Conservation (phyloP, 2,113 vertebrate species). For the Rhineura floridana region DNA sequence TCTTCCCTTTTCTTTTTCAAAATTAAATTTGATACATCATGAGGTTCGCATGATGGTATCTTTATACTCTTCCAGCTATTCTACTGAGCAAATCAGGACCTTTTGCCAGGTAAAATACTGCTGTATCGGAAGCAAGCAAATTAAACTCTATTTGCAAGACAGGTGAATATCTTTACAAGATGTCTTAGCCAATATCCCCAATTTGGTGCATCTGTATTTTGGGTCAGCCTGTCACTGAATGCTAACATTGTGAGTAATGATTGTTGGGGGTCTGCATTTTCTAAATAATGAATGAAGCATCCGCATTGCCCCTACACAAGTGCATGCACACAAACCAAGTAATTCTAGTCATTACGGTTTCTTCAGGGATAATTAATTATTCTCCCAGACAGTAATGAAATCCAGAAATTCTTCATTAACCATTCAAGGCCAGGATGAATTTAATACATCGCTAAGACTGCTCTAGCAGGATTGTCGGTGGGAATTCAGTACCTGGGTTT, state of each 20-base stretch:
- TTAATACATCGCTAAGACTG: background rate
- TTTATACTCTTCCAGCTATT: background rate
- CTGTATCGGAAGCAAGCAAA: background rate
- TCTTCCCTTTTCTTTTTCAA: background rate
- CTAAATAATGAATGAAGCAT: background rate
- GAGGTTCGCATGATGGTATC: background rate
- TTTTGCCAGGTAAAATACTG: background rate
- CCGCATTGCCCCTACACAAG: rapidly evolving
- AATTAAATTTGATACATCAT: constrained; percentile 28
- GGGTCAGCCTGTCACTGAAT: background rate
- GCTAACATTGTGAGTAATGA: background rate
- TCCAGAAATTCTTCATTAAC: constrained; percentile 13
- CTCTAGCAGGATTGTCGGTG: constrained; percentile 21
- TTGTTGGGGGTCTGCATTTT: background rate
- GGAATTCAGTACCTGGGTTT: constrained; percentile 11
- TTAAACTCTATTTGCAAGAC: background rate
- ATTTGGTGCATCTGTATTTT: background rate
- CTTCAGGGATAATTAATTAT: constrained; percentile 31
- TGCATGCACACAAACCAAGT: background rate
- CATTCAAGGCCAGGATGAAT: constrained; percentile 16
- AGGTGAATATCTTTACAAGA: background rate
- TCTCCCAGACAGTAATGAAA: constrained; percentile 12
- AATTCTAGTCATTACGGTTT: constrained; percentile 16
- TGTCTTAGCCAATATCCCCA: background rate
- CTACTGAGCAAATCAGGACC: background rate